Base-by-base conservation (phyloP, 2,888 invertebrate species). In the Proisotoma minuta region DNA sequence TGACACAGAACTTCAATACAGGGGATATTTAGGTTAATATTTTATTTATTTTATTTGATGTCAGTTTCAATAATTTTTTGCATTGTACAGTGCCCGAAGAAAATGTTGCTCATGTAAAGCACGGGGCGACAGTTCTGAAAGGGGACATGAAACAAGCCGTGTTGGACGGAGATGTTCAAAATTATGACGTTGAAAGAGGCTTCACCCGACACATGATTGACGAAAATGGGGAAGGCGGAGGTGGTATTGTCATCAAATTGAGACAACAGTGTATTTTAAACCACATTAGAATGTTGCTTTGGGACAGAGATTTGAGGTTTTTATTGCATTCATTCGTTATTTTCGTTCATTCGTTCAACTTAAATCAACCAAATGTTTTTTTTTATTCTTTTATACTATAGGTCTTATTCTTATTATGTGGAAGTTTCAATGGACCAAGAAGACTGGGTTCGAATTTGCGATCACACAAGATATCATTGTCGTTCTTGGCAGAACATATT, bases 401-500 rank as follows among this genome's bases (percentile, higher is more conserved):
- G 89, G 72, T 88, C 88, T 1, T 95, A 94, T 80, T 87, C 87
- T 3, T 95, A 94, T 80, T 93, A 87, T 75, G 78, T 83, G 57
- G 82, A 82, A 73, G 91, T 94, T 27, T 96, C 95, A 0, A 91
- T 95, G 80, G 94, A 98, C 81, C 89, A 92, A 78, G 88, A 87
- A 78, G 91, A 96, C 78, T 99, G 98, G 96, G 86, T 90, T 66
- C 84, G 89, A 63, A 88, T 99, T 59, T 84, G 97, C 66, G 97
- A 99, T 80, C 90, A 98, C 81, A 88, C 89, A 69, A 82, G 85
- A 70, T 95, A 89, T 81, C 87, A 88, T 77, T 99, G 99, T 78
- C 87, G 99, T 64, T 96, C 96, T 20, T 96, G 94, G 93, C 99
- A 99, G 81, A 87, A 86, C 77, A 84, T 99, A 53, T 95, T 91